phyloP scores from a whole-genome alignment of 2,797 vertebrate genomes.

The Peromyscus melanophrys region DNA sequence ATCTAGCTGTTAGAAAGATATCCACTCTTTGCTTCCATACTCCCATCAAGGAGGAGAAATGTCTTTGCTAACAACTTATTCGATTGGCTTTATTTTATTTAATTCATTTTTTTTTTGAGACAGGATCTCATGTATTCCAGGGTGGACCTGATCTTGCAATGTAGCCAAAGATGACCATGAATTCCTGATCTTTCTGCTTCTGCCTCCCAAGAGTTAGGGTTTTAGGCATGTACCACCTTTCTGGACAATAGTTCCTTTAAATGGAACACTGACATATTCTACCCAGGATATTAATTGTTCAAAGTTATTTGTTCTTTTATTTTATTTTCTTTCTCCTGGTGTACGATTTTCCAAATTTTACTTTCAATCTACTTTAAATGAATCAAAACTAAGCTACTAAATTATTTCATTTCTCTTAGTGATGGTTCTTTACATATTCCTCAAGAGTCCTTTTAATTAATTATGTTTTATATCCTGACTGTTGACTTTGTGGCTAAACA shows the following conservation, averaged over 20 bases:
- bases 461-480: neutral
- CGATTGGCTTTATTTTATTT: neutral
- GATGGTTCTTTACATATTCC: neutral
- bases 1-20: neutral
- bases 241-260: neutral
- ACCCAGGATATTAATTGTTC: neutral
- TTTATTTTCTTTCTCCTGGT: neutral
- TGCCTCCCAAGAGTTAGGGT: rapidly evolving
- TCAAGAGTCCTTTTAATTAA: neutral
- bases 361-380: neutral
- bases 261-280: rapidly evolving
- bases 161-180: too few relatives aligned
- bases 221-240: neutral
- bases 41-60: neutral
- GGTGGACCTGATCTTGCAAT: neutral
- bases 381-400: neutral
- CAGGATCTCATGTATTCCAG: neutral
- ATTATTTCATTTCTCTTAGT: neutral
- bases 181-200: too few relatives aligned
- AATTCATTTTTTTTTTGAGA: neutral
- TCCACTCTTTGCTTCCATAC: rapidly evolving
- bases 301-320: neutral
- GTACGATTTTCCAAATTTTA: neutral
- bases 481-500: neutral
- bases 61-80: rapidly evolving